Evolutionary conservation across 2,888 invertebrate genomes (phyloP).

Genomic region (Brenthis daphne): DNA sequence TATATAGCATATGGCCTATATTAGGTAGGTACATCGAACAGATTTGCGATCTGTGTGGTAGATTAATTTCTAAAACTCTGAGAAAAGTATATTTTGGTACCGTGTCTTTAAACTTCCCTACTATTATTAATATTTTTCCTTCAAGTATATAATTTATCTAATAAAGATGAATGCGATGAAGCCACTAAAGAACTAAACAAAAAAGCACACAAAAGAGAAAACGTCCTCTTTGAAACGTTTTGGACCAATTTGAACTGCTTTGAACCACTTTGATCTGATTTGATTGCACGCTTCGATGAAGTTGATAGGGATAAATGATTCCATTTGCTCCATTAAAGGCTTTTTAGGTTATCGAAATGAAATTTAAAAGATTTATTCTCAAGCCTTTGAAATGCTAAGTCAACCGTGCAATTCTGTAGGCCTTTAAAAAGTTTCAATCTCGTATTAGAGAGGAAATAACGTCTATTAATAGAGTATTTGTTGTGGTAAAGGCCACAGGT

Average conservation of each 20-base stretch:
- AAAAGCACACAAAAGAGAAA: slow-evolving; percentile 32
- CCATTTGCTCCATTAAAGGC: slow-evolving; percentile 36
- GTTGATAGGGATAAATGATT: slow-evolving; percentile 36
- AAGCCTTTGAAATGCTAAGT: slow-evolving; percentile 34
- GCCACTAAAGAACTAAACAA: slow-evolving; percentile 30
- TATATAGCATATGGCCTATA: no score
- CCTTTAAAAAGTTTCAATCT: slow-evolving; percentile 4
- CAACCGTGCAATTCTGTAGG: slow-evolving; percentile 21
- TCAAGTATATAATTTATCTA: slow-evolving; percentile 4
- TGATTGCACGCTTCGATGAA: slow-evolving; percentile 40
- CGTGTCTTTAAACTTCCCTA: no score
- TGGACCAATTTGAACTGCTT: slow-evolving; percentile 44
- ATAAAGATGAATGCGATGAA: slow-evolving; percentile 22
- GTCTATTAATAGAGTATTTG: neutral
- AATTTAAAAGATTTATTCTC: slow-evolving; percentile 34
- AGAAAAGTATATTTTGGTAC: no score
- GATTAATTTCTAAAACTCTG: no score
- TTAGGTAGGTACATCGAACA: no score
- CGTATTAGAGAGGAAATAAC: neutral
- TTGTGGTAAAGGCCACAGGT: no score
- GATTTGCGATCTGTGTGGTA: no score
- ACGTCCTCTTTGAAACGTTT: slow-evolving; percentile 40
- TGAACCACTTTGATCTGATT: slow-evolving; percentile 46
- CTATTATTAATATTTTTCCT: no score
- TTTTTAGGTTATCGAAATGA: slow-evolving; percentile 38